Conservation (phyloP, 2,888 invertebrate genomes). For the Trypoxylon attenuatum region DNA sequence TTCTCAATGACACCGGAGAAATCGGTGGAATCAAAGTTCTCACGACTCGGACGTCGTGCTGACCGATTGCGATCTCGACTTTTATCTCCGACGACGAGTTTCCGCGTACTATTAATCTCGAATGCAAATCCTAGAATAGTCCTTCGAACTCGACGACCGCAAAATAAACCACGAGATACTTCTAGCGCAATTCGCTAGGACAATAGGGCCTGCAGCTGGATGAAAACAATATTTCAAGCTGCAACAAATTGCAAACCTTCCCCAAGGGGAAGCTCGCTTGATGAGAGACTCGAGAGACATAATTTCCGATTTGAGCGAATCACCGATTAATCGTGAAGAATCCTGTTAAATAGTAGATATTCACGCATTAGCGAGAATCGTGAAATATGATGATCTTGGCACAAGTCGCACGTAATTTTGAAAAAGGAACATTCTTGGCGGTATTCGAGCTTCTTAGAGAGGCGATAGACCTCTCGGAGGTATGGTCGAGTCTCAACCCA, state of each 20-base stretch:
- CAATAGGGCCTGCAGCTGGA: no score
- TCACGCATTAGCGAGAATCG: no score
- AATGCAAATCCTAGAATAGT: conserved; percentile 10
- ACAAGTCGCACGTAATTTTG: conserved; percentile 18
- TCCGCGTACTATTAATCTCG: conserved; percentile 26
- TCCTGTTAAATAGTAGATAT: not conserved
- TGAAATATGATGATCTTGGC: no score
- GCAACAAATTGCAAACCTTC: no score
- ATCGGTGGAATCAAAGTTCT: conserved; percentile 42
- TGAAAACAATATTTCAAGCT: no score
- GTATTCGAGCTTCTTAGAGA: conserved; percentile 21
- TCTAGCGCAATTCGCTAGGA: no score
- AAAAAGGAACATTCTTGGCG: conserved; percentile 15
- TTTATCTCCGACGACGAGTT: conserved; percentile 22
- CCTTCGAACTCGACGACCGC: not conserved
- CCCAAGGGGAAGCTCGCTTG: no score
- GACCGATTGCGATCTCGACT: conserved; percentile 37
- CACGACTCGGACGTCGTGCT: conserved; percentile 30
- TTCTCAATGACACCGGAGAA: conserved; percentile 49
- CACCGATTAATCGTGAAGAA: not conserved
- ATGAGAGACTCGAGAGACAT: no score
- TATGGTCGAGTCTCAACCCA: conserved; percentile 22
- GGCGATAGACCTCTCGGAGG: conserved; percentile 11
- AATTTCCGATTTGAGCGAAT: not conserved
- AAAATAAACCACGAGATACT: not conserved